phyloP scores from a whole-genome alignment of 1,140 invertebrate genomes.

The Leptinotarsa texana region DNA sequence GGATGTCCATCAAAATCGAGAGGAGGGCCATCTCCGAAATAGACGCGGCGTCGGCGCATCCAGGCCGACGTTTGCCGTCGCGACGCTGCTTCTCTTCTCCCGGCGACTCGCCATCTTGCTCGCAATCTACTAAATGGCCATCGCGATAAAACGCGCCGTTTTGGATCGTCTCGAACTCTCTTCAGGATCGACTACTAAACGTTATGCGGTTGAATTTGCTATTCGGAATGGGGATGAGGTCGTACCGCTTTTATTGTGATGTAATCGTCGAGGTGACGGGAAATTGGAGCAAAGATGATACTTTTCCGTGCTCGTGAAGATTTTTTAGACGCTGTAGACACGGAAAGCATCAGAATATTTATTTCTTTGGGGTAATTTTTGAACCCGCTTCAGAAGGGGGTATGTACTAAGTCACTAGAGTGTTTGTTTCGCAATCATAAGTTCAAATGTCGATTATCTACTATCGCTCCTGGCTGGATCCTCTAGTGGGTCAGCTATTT shows the following conservation, averaged over 20 bases:
- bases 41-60: constrained; percentile 39
- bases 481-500: too few species aligned
- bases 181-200: constrained; percentile 11
- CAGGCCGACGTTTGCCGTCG: constrained; percentile 42
- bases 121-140: constrained; percentile 54
- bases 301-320: too few species aligned
- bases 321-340: too few species aligned
- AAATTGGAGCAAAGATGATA: neutral
- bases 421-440: too few species aligned
- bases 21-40: constrained; percentile 52
- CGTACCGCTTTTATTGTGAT: neutral
- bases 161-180: constrained; percentile 36
- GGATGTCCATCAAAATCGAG: constrained; percentile 56
- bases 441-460: too few species aligned
- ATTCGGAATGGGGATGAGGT: neutral
- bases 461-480: too few species aligned
- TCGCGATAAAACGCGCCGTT: constrained; percentile 50
- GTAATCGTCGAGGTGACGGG: neutral
- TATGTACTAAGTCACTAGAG: too few species aligned
- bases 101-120: constrained; percentile 49
- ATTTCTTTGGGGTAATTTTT: too few species aligned
- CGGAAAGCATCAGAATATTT: too few species aligned
- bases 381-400: too few species aligned
- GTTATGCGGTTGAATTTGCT: constrained; percentile 10
- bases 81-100: constrained; percentile 43